Conservation (phyloP, 2,888 invertebrate species). For the Prionchulus punctatus region DNA sequence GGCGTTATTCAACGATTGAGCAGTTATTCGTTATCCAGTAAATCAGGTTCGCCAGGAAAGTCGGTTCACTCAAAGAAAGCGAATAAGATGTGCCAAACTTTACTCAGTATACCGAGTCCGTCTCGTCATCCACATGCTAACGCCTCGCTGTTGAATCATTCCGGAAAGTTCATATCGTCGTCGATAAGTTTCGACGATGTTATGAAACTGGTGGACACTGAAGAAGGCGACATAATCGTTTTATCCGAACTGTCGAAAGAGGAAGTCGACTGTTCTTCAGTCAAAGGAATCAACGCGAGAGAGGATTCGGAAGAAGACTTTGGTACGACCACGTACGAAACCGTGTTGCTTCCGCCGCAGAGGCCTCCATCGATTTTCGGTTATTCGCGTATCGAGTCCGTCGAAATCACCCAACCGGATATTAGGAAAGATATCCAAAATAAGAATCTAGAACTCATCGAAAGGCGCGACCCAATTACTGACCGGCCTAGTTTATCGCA, state of each 20-base stretch:
- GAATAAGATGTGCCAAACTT: constrained; percentile 16
- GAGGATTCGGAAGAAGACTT: background rate
- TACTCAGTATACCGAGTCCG: constrained; percentile 24
- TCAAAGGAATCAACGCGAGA: background rate
- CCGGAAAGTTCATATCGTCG: constrained; percentile 17
- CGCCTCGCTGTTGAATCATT: background rate
- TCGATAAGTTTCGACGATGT: constrained; percentile 26
- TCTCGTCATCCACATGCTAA: background rate
- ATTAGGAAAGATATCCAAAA: too few species aligned
- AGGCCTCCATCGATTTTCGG: too few species aligned
- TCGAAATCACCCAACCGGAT: too few species aligned
- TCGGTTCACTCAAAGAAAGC: too few species aligned
- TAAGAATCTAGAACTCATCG: too few species aligned
- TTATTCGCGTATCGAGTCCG: too few species aligned
- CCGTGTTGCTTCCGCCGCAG: too few species aligned
- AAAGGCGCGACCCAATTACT: too few species aligned
- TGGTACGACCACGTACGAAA: too few species aligned
- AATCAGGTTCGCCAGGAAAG: background rate
- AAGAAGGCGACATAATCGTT: constrained; percentile 10
- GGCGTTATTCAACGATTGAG: background rate
- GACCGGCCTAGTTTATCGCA: too few species aligned
- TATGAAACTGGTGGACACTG: constrained; percentile 22
- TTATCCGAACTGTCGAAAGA: constrained; percentile 2
- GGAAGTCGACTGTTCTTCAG: background rate
- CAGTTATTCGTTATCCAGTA: background rate